A percentile compares a stretch with the other conserved stretches of the same genome.
phyloP scores from a whole-genome alignment of 2,113 vertebrate species.

The Scopus umbretta region DNA sequence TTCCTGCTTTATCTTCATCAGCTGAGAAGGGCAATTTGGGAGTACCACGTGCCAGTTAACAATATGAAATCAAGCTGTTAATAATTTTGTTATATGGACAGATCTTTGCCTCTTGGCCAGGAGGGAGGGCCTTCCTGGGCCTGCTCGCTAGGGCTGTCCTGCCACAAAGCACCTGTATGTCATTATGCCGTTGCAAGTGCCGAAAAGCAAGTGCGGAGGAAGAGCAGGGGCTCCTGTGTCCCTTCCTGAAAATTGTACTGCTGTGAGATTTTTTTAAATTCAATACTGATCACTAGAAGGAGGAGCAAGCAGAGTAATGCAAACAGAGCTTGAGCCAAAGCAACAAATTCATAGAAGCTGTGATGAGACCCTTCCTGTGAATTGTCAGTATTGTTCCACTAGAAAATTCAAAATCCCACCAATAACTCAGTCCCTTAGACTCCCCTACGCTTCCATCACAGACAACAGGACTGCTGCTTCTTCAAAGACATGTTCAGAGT shows the following conservation, averaged over 20 bases:
- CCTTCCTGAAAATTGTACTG: neutral
- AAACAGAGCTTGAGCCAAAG: neutral
- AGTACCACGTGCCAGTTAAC: neutral
- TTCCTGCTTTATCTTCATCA: neutral
- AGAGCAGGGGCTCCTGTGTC: neutral
- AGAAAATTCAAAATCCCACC: neutral
- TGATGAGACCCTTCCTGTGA: neutral
- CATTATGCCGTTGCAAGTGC: neutral
- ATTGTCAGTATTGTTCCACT: accelerated
- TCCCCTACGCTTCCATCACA: neutral
- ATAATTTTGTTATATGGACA: too few species aligned
- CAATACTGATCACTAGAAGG: neutral
- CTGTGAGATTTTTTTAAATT: neutral
- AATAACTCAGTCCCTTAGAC: neutral
- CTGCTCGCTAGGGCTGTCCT: neutral
- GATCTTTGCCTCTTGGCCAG: neutral
- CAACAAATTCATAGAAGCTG: neutral
- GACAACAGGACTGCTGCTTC: neutral
- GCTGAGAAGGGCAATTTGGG: neutral
- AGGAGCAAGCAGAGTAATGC: neutral
- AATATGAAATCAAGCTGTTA: neutral
- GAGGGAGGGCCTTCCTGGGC: neutral
- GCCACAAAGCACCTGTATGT: neutral
- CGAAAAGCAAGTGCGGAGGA: neutral
- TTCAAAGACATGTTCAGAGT: neutral